Evolutionary conservation across 1,140 invertebrate genomes (phyloP), one percentile per base, ranked within the genome.

Genomic region (Scaptomyza montana): DNA sequence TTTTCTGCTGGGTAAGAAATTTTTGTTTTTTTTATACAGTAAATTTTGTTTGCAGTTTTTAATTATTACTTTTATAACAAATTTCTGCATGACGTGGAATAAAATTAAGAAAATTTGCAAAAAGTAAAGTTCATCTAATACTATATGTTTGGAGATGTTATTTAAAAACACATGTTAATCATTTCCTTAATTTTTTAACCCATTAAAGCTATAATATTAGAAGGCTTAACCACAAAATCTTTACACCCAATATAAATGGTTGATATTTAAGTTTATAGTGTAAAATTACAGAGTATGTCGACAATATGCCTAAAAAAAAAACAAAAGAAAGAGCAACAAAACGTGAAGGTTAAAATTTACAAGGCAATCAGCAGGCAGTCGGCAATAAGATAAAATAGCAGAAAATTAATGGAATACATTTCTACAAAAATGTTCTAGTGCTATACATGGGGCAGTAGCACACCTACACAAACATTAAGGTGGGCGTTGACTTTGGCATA

Each of bases 261-360:
- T 16, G 16, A 16, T 16, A 1, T 16, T 16, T 16, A 16, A 16
- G 16, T 16, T 16, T 16, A 16, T 16, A 7, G 25, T 10, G 30
- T 19, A 2, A 2, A 3, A 7, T 19, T 47, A 28, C 8, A 59
- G 56, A 16, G 65, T 45, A 36, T 55, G 33, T 49, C 53, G 33
- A 43, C 43, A 53, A 60, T 60, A 59, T 59, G 39, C 28, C 19
- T n/a, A n/a, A 53, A 67, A 67, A 36, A 33, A 33, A 33, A 33
- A 33, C 30, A 33, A 33, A 54, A 51, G 51, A 69, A 54, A 61
- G 57, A 56, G 45, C 56, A 51, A 47, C 56, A 51, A 28, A 82
- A 82, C 86, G 75, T 76, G 82, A 86, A 86, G 82, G 84, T 86
- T 87, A 70, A 71, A 63, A 73, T 76, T 86, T 78, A 86, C 84